Percentiles rank a stretch among this genome's conserved stretches.
Evolutionary conservation across 2,797 vertebrate genomes (phyloP).

Genomic region (Enteromius thamalakanensis): DNA sequence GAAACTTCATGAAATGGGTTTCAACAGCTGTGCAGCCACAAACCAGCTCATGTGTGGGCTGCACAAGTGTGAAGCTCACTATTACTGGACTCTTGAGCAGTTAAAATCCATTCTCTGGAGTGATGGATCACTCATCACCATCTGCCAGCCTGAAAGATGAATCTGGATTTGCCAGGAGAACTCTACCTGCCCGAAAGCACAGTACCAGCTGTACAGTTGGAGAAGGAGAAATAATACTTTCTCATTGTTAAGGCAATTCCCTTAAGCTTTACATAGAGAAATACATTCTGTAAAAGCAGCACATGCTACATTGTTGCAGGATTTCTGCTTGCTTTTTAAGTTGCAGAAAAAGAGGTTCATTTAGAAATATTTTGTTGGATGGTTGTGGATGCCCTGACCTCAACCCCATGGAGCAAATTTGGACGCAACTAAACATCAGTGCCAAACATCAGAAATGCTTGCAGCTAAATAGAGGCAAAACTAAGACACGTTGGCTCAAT

Average conservation of each 20-base stretch:
- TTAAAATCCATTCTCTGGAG: constrained; percentile 43
- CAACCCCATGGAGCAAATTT: constrained; percentile 14
- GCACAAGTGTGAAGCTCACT: constrained; percentile 26
- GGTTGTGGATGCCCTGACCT: constrained; percentile 16
- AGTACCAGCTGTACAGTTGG: constrained; percentile 31
- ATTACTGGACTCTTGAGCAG: constrained; percentile 41
- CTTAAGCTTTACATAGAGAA: background rate
- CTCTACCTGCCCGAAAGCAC: constrained; percentile 31
- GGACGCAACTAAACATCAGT: constrained; percentile 11
- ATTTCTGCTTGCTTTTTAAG: background rate
- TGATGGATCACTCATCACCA: constrained; percentile 48
- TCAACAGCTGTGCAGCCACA: constrained; percentile 38
- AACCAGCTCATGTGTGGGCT: constrained; percentile 36
- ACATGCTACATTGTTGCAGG: background rate
- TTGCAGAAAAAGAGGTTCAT: background rate
- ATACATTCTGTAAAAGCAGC: background rate
- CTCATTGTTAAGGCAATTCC: constrained; percentile 8
- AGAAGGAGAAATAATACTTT: constrained; percentile 1
- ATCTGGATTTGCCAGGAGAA: constrained; percentile 39
- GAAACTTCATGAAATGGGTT: constrained; percentile 25
- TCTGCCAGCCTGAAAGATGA: constrained; percentile 48
- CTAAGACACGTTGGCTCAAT: background rate
- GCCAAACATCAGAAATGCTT: constrained; percentile 33
- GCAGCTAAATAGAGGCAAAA: constrained; percentile 25
- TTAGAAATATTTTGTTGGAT: constrained; percentile 10